Percentiles rank a stretch among this genome's conserved stretches.
phyloP scores from a whole-genome alignment of 2,797 vertebrate genomes.

The Chaunax sp. region DNA sequence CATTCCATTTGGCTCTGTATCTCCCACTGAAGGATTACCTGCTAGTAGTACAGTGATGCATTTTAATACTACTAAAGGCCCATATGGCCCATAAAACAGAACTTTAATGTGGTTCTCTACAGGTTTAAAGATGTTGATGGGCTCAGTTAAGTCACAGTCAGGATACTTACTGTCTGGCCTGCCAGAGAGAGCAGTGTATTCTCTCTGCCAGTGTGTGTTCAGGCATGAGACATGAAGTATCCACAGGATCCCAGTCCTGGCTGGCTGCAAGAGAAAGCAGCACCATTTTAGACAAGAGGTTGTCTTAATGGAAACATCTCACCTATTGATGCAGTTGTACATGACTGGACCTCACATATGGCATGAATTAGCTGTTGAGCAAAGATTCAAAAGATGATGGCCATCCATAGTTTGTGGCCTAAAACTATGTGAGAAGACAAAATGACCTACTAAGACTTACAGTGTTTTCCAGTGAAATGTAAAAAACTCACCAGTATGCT shows the following conservation, averaged over 20 bases:
- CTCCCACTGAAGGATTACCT: too few relatives aligned
- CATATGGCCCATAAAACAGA: too few relatives aligned
- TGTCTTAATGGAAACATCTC: too few relatives aligned
- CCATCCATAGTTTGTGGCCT: too few relatives aligned
- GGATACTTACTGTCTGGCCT: constrained; percentile 75
- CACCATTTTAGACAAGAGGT: constrained; percentile 24
- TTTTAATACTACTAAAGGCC: too few relatives aligned
- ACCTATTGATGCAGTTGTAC: too few relatives aligned
- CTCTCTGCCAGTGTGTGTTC: constrained; percentile 70
- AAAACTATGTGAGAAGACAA: not conserved
- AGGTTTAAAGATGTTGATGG: not conserved
- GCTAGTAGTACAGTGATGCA: too few relatives aligned
- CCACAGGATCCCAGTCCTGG: constrained; percentile 71
- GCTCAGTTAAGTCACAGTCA: constrained; percentile 5
- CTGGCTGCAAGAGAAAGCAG: constrained; percentile 66
- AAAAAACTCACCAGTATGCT: constrained; percentile 89
- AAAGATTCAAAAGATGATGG: too few relatives aligned
- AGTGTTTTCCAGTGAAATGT: not conserved
- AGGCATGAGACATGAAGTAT: constrained; percentile 69
- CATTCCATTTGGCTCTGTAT: too few relatives aligned
- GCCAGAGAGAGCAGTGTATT: constrained; percentile 69
- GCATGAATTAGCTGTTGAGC: too few relatives aligned
- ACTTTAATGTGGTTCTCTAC: not conserved
- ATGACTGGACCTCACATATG: too few relatives aligned
- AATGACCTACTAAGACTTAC: not conserved